These are phyloP conservation scores for Drosophila teissieri DNA, from an alignment of 1,140 invertebrate genomes.

Conservation along the genomic window DNA sequence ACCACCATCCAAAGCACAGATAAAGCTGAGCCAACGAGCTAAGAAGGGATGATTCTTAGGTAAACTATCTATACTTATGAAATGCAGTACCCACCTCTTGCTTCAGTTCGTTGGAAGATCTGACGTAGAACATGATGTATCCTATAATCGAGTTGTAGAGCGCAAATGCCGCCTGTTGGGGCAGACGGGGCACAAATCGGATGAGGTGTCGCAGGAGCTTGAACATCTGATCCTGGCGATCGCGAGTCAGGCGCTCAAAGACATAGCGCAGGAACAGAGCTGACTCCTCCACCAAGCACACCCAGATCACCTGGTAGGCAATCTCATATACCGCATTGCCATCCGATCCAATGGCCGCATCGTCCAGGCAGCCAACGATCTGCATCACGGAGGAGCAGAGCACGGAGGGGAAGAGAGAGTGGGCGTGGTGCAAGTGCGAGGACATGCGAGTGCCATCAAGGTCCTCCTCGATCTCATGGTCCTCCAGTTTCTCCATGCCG, in stretches of 20 bases:
- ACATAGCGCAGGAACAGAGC: slow-evolving; percentile 98
- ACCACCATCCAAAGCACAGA: slow-evolving; percentile 99
- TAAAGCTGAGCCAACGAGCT: slow-evolving; percentile 95
- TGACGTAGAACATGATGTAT: slow-evolving; percentile 99
- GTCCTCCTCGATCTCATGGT: slow-evolving; percentile 93
- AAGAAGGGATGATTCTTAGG: background rate
- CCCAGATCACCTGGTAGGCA: slow-evolving; percentile 97
- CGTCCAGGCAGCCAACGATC: slow-evolving; percentile 97
- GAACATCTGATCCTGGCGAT: slow-evolving; percentile 98
- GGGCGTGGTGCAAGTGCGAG: slow-evolving; percentile 92
- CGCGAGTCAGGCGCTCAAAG: slow-evolving; percentile 96
- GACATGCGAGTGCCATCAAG: slow-evolving; percentile 89
- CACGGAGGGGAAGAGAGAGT: slow-evolving; percentile 98
- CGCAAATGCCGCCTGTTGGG: slow-evolving; percentile 99
- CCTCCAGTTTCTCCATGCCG: slow-evolving; percentile 93
- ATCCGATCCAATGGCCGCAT: slow-evolving; percentile 97
- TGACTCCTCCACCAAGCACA: slow-evolving; percentile 98
- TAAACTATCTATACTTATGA: background rate
- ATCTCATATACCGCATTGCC: slow-evolving; percentile 96
- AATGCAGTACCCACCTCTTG: slow-evolving; percentile 87
- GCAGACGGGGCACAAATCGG: slow-evolving; percentile 95
- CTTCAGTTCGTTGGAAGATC: slow-evolving; percentile 96
- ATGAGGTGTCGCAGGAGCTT: slow-evolving; percentile 96
- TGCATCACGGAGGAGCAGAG: slow-evolving; percentile 97
- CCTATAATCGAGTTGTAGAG: slow-evolving; percentile 99